Evolutionary conservation across 2,113 vertebrate species (phyloP).

Genomic region (Ptyas mucosa): DNA sequence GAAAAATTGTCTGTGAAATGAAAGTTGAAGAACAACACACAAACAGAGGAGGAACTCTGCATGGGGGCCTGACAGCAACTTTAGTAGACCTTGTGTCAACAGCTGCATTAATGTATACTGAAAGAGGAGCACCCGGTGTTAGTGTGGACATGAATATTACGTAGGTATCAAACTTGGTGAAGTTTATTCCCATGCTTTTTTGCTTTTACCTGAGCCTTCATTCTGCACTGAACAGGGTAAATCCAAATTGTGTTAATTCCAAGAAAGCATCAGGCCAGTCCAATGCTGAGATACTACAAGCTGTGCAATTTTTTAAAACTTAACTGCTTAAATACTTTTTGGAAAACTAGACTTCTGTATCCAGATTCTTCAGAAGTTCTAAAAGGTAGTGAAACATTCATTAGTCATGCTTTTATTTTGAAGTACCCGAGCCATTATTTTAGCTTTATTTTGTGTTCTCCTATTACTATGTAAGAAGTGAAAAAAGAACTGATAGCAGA

Average conservation of each 20-base stretch:
- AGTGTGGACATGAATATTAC: constrained; percentile 97
- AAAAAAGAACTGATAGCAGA: too few relatives aligned
- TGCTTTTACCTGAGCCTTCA: accelerated
- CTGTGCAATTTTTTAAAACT: neutral
- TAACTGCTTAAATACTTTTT: neutral
- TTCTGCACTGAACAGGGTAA: neutral
- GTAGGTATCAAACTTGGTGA: constrained; percentile 62
- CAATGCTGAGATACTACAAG: neutral
- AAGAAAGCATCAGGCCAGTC: neutral
- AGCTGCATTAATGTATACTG: constrained; percentile 78
- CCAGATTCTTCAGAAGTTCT: neutral
- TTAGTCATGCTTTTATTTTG: neutral
- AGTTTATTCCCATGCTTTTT: neutral
- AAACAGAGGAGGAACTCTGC: constrained; percentile 83
- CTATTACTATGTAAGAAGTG: neutral
- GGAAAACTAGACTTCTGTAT: neutral
- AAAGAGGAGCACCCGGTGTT: constrained; percentile 81
- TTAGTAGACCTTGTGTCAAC: constrained; percentile 88
- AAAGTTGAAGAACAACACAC: constrained; percentile 86
- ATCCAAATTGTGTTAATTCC: neutral
- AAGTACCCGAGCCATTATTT: neutral
- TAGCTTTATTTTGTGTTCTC: neutral
- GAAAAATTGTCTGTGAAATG: constrained; percentile 90
- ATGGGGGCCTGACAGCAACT: constrained; percentile 90
- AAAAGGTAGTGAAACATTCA: neutral